Base-by-base conservation (phyloP, 2,888 invertebrate genomes). In the Spisula solida region DNA sequence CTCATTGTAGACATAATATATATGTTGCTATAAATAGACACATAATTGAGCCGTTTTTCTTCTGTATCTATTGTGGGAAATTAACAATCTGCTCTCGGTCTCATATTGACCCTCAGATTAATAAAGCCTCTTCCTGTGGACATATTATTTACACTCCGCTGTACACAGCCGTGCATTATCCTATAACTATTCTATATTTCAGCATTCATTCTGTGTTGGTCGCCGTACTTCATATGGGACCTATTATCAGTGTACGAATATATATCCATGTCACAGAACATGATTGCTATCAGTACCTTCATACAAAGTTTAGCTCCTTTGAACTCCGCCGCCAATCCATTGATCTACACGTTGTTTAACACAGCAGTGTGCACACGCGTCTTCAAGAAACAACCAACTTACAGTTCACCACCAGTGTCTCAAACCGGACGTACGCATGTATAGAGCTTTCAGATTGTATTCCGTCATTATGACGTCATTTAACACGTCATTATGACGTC, bases 261-360 rank as follows among this genome's bases (percentile, higher is more conserved):
- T 88, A 93, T 93, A 4, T 75, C 89, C 1, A 75, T 84, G 20
- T 88, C 90, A 12, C 88, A 85, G 55, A 29, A 93, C 34, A 89
- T 89, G 29, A 90, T 92, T 8, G 99, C 99, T 16, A 97, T 99
- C 79, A 98, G 98, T 16, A 98, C 98, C 0, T 98, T 99, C 95
- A 98, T 99, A 93, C 99, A 99, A 96, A 99, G 99, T 96, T 97
- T 99, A 92, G 98, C 99, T 0, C 98, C 99, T 0, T 97, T 99
- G 88, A 99, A 99, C 97, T 98, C 98, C 0, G 99, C 99, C 0
- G 99, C 99, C 86, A 99, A 99, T 97, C 99, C 99, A 0, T 97
- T 99, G 95, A 99, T 99, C 94, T 99, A 99, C 97, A 98, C 98
- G 96, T 97, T 99, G 95, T 99, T 99, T 97, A 99, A 98, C 70